Base-by-base conservation (phyloP, 1,140 invertebrate genomes). In the Sycophaga agraensis region DNA sequence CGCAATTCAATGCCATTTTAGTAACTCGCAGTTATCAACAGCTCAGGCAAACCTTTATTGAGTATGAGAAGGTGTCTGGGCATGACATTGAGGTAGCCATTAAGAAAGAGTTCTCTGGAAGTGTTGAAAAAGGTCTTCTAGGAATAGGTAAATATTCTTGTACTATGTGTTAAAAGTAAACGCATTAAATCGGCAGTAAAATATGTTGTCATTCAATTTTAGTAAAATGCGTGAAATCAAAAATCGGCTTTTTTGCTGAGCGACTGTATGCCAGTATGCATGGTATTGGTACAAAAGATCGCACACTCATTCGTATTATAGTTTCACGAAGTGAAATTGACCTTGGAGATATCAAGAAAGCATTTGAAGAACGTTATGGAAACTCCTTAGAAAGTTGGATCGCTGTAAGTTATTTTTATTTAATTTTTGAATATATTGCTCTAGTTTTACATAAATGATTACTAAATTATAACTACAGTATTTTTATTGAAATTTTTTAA, bases 321-420 rank as follows among this genome's bases (percentile, higher is more conserved):
- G 92, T 96, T 11, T 91, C 92, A 65, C 88, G 94, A 71, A 93
- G 90, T 66, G 94, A 97, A 84, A 92, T 96, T 64, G 94, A 97
- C 81, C 84, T 97, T 73, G 92, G 89, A 34, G 89, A 93, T 72
- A 94, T 97, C 68, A 96, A 95, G 75, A 87, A 91, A 70, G 91
- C 92, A 51, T 96, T 93, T 80, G 84, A 91, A 70, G 87, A 90
- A 64, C 89, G 90, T 75, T 96, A 91, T 70, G 89, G 88, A 66
- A 94, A 95, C 79, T 84, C 88, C 51, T 78, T 97, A 67, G 91
- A 91, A 70, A 87, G 84, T 61, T 91, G 88, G 85, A 91, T 97
- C 71, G 83, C 86, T 79, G 91, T 94, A 86, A 88, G 87, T 89
- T 8, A 42, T 53, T 17, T 31, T 19, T 50, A n/a, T 22, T 9